These are phyloP conservation scores for Huso huso DNA, from an alignment of 2,797 vertebrate species.

Conservation along the genomic window DNA sequence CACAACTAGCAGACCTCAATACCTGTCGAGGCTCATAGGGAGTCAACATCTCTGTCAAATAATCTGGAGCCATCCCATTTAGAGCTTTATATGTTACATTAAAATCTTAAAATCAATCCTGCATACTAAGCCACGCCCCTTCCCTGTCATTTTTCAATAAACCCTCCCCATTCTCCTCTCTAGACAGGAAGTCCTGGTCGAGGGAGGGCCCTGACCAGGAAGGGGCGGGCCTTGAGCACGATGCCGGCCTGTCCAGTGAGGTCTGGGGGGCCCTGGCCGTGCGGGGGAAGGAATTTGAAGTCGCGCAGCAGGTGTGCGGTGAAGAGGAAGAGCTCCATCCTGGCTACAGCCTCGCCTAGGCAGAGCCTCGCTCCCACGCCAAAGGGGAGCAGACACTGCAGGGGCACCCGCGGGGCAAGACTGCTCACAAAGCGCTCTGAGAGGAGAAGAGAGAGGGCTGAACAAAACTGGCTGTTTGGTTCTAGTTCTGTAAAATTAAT, in stretches of 20 bases:
- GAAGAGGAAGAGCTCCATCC: conserved; percentile 76
- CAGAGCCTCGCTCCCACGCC: conserved; percentile 75
- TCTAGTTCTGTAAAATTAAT: too few relatives aligned
- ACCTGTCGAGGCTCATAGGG: too few relatives aligned
- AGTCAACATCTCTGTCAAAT: too few relatives aligned
- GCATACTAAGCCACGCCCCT: too few relatives aligned
- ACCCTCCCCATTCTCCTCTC: too few relatives aligned
- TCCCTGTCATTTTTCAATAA: too few relatives aligned
- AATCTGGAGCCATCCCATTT: too few relatives aligned
- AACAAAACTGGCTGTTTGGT: not conserved
- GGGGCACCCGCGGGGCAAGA: too few relatives aligned
- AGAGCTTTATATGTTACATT: too few relatives aligned
- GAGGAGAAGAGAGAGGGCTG: not conserved
- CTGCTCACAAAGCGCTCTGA: conserved; percentile 74
- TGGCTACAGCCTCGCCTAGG: conserved; percentile 72
- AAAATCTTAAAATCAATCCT: too few relatives aligned
- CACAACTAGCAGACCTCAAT: too few relatives aligned
- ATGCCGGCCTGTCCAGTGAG: conserved; percentile 52
- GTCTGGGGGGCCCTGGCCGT: conserved; percentile 40
- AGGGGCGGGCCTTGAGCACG: conserved; percentile 62
- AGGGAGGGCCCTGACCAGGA: conserved; percentile 49
- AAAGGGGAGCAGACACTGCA: conserved; percentile 55
- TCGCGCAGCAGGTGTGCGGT: conserved; percentile 68
- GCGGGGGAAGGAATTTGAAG: conserved; percentile 62
- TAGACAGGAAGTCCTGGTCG: conserved; percentile 9